Conservation (phyloP, 1,140 invertebrate genomes). For the Whitmania pigra region DNA sequence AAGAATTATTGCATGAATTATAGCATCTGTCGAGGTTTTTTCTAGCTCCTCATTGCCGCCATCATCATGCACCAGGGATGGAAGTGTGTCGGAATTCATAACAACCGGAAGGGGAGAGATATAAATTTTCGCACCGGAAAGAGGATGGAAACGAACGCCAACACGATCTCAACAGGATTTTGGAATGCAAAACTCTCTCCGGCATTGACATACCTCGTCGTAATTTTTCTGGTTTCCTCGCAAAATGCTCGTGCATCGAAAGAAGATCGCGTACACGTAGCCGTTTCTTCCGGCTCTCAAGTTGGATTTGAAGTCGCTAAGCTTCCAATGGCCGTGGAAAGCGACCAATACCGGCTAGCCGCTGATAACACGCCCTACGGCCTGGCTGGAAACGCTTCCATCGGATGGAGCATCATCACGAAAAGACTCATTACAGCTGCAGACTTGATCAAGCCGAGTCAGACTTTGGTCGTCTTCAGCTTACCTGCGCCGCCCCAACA, state of each 20-base stretch:
- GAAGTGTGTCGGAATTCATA: too few relatives aligned
- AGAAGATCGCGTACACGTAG: neutral
- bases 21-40: too few relatives aligned
- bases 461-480: neutral
- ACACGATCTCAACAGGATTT: constrained; percentile 6
- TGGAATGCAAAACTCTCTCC: neutral
- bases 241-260: neutral
- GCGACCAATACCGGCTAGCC: constrained; percentile 2
- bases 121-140: neutral
- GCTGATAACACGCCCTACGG: neutral
- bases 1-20: too few relatives aligned
- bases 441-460: neutral
- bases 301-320: neutral
- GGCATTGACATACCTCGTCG: neutral
- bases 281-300: neutral
- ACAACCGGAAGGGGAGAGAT: too few relatives aligned
- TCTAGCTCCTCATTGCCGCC: too few relatives aligned
- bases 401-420: neutral
- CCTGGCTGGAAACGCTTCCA: neutral
- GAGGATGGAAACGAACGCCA: neutral
- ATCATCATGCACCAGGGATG: too few relatives aligned
- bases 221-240: too few relatives aligned
- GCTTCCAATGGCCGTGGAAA: neutral
- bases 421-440: neutral
- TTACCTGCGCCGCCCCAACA: neutral